Evolutionary conservation across 92 coral and sea anemone species (phyloP), one percentile per base, ranked within the genome.

Genomic region (Micromussa lordhowensis): DNA sequence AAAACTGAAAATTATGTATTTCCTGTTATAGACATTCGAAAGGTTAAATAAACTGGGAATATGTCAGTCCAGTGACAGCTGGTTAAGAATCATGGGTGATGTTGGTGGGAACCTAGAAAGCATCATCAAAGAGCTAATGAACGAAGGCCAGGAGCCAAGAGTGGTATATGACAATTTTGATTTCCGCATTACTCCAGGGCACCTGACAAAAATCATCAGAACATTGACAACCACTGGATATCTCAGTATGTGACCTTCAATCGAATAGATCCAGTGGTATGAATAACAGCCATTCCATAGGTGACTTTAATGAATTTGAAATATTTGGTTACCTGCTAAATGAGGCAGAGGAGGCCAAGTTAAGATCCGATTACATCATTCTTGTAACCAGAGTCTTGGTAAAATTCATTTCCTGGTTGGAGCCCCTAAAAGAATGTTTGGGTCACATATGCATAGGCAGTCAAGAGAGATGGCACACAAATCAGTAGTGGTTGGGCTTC

Each of bases 201-300:
- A 59, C 54, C 72, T 79, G 71, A 34, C 83, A 29, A 79, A 78
- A 59, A 85, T 54, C 82, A 81, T 49, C 68, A 36, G 32, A 82
- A 87, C 61, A 51, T 70, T 16, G 94, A 91, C 69, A 78, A 68
- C 79, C 94, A 91, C 48, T 91, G 94, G 94, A 87, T 88, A 5
- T 85, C 75, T n/a, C 94, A 91, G 80, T 91, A 78, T 36, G n/a
- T 91, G 9, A 91, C 91, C n/a, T 91, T 91, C 21, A 87, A 91
- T 84, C 72, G 91, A 78, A 76, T 91, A 21, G 85, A 80, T 28
- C 81, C 16, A 48, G 79, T n/a, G 29, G 48, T 10, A 49, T 87
- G 54, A 88, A 88, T 74, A 85, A 91, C 74, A 78, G 86, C 24
- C 54, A 86, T 69, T 85, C 91, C 40, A 34, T 84, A 28, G 85